Evolutionary conservation across 2,888 invertebrate species (phyloP).

Genomic region (Quadroppia sp.): DNA sequence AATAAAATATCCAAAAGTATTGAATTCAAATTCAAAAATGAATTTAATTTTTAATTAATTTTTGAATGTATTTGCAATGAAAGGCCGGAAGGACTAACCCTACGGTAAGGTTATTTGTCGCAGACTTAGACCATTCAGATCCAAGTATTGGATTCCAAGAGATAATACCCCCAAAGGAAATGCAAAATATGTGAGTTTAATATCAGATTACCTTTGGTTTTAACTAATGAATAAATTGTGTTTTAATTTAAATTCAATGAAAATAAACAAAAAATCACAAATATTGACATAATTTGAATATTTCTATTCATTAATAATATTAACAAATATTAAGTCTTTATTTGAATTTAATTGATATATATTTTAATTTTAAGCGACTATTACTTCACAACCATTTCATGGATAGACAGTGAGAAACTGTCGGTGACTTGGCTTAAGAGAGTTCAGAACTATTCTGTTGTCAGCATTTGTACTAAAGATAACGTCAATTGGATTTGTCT

Average conservation of each 20-base stretch:
- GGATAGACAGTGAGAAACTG: slow-evolving; percentile 80
- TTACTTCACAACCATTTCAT: slow-evolving; percentile 84
- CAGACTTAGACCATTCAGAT: slow-evolving; percentile 40
- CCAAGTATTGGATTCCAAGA: slow-evolving; percentile 37
- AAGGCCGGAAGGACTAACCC: slow-evolving; percentile 48
- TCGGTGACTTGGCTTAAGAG: slow-evolving; percentile 59
- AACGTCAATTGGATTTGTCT: slow-evolving; percentile 46
- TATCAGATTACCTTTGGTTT: no score
- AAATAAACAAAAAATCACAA: no score
- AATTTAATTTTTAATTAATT: neutral
- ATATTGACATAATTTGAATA: no score
- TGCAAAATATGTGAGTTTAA: slow-evolving; percentile 29
- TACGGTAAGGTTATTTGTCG: slow-evolving; percentile 45
- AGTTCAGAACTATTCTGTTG: slow-evolving; percentile 46
- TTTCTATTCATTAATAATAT: no score
- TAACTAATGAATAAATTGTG: slow-evolving; percentile 43
- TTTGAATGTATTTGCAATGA: neutral
- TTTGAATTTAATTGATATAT: no score
- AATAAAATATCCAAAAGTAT: slow-evolving; percentile 47
- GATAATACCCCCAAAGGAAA: slow-evolving; percentile 46
- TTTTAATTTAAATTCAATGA: no score
- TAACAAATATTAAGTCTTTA: no score
- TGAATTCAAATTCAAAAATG: no score
- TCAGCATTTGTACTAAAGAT: slow-evolving; percentile 45
- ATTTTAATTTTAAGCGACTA: slow-evolving; percentile 57